A percentile compares a stretch with the other conserved stretches of the same genome.
Conservation (phyloP, 2,888 invertebrate species). For the Leptinotarsa tumamoca region DNA sequence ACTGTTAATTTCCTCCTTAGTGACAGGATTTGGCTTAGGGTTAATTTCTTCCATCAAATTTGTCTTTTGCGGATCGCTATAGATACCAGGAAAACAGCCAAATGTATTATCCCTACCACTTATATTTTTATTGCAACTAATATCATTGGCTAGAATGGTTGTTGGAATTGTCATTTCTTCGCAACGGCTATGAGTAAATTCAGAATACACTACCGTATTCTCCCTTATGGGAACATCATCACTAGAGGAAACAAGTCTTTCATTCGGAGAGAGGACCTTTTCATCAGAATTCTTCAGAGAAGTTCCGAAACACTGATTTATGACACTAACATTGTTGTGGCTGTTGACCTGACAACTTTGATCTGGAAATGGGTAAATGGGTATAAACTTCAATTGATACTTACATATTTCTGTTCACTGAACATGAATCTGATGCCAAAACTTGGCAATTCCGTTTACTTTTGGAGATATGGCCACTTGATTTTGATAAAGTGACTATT, state of each 20-base stretch:
- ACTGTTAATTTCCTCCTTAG: slow-evolving; percentile 76
- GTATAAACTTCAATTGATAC: too few relatives aligned
- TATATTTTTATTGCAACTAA: slow-evolving; percentile 30
- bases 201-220: slow-evolving; percentile 45
- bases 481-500: too few relatives aligned
- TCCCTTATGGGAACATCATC: slow-evolving; percentile 61
- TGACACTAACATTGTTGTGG: slow-evolving; percentile 37
- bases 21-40: slow-evolving; percentile 67
- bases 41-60: slow-evolving; percentile 15
- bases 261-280: slow-evolving; percentile 53
- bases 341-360: slow-evolving; percentile 23
- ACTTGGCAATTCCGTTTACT: too few relatives aligned
- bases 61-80: slow-evolving; percentile 3
- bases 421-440: too few relatives aligned
- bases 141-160: slow-evolving; percentile 16
- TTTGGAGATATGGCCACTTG: too few relatives aligned
- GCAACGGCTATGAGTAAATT: slow-evolving; percentile 17
- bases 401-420: too few relatives aligned
- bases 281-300: slow-evolving; percentile 52
- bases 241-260: slow-evolving; percentile 57
- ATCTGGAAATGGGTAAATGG: slow-evolving; percentile 1
- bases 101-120: slow-evolving; percentile 41
- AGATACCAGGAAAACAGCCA: slow-evolving; percentile 55
- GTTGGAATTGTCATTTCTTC: background rate
- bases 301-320: slow-evolving; percentile 50